Conservation (phyloP, 1,140 invertebrate species). For the Apis florea region DNA sequence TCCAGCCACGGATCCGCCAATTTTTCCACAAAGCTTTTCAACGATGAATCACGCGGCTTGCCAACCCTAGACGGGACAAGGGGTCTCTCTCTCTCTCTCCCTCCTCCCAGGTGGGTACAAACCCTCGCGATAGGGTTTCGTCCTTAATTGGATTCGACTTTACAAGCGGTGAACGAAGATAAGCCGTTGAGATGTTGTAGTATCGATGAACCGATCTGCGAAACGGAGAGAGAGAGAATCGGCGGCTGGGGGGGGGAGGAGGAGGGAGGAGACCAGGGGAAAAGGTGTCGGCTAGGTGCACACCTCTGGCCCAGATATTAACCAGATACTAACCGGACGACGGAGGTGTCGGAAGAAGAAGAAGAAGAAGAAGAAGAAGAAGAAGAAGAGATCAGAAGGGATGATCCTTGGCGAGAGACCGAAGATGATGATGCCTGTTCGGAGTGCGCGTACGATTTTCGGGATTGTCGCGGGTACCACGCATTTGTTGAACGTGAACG, state of each 20-base stretch:
- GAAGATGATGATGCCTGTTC: too few relatives aligned
- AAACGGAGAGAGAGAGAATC: conserved; percentile 23
- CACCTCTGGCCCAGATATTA: not conserved
- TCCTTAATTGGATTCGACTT: conserved; percentile 43
- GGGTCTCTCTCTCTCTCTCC: too few relatives aligned
- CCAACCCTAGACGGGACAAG: conserved; percentile 5
- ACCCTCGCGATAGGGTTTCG: conserved; percentile 36
- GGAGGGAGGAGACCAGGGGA: too few relatives aligned
- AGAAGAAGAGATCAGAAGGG: not conserved
- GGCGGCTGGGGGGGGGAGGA: conserved; percentile 55
- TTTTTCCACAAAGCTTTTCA: not conserved
- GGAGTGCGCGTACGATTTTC: not conserved
- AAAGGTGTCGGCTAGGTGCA: conserved; percentile 32
- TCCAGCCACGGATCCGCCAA: not conserved
- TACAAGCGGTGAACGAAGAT: conserved; percentile 2
- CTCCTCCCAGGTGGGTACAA: too few relatives aligned
- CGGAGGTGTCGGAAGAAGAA: not conserved
- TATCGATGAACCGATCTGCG: conserved; percentile 40
- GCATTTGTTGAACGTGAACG: not conserved
- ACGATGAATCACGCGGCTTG: conserved; percentile 28
- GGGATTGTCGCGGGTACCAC: not conserved
- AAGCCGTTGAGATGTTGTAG: conserved; percentile 28
- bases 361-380: not conserved
- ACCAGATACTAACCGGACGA: not conserved
- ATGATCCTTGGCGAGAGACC: too few relatives aligned